A percentile compares a stretch with the other conserved stretches of the same genome.
These are phyloP conservation scores for Drosophila infuscata DNA, from an alignment of 2,888 invertebrate species.

Conservation along the genomic window DNA sequence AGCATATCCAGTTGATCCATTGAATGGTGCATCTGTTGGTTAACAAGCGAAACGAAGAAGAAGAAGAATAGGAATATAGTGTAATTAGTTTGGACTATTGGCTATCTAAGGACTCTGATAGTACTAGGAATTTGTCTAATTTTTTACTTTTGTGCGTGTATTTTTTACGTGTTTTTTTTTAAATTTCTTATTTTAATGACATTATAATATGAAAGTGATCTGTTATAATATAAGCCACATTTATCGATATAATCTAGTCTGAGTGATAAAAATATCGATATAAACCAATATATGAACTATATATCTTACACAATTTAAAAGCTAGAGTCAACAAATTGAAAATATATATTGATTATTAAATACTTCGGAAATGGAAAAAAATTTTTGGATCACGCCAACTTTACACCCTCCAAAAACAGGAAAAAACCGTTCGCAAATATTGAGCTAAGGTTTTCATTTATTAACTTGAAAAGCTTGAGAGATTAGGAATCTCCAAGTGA, in stretches of 20 bases:
- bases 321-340: not conserved
- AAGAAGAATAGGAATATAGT: not conserved
- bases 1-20: constrained; percentile 97
- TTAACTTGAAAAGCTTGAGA: too few relatives aligned
- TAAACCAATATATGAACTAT: not conserved
- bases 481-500: too few relatives aligned
- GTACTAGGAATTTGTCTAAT: too few relatives aligned
- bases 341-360: not conserved
- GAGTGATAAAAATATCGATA: not conserved
- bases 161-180: too few relatives aligned
- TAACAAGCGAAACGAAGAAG: not conserved
- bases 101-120: not conserved
- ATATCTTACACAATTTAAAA: not conserved
- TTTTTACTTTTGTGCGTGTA: too few relatives aligned
- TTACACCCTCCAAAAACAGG: not conserved
- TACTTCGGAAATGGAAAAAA: not conserved
- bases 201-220: too few relatives aligned
- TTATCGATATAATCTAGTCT: too few relatives aligned
- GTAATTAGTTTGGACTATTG: not conserved
- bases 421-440: not conserved
- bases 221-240: too few relatives aligned
- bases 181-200: too few relatives aligned
- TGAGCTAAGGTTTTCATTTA: too few relatives aligned
- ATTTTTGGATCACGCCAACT: not conserved
- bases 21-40: constrained; percentile 93